Evolutionary conservation across 2,888 invertebrate species (phyloP), one percentile per base, ranked within the genome.

Genomic region (Noctua janthina): DNA sequence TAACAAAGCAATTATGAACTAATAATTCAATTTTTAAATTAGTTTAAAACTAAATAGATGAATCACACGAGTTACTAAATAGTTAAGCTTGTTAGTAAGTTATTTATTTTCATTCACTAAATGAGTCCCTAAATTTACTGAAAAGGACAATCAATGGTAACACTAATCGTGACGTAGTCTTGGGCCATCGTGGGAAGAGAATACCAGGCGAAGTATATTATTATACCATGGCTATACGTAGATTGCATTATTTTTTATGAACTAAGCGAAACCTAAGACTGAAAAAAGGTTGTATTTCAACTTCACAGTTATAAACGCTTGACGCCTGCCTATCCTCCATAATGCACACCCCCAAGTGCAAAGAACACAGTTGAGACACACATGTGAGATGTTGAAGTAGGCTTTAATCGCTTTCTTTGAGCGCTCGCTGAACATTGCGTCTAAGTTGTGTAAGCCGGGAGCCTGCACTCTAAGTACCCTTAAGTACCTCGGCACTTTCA

Each of bases 351-450:
- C 5, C n/a, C n/a, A 20, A 54, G n/a, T n/a, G 13, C n/a, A 59
- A 13, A 39, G 5, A 49, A 20, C 46, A 35, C 46, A 35, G 67
- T 43, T 39, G 64, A 20, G 49, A 74, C 62, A 7, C 13, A 20
- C 23, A 10, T n/a, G 29, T n/a, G 71, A 77, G 39, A 51, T 29
- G n/a, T 35, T 54, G 64, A 54, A 84, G 81, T 54, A 51, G 69
- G 85, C 49, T 84, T 73, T 43, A 67, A 56, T 71, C 67, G 56
- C 35, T 76, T 49, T 35, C 49, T 62, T 78, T 84, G 75, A 39
- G 59, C 71, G 43, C 20, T 10, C 29, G 15, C 56, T 59, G 15
- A 35, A 46, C 51, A 20, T 35, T 64, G 15, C n/a, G 72, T 70
- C 59, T 72, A 46, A 64, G 68, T 39, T 68, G 72, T 43, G 1